These are phyloP conservation scores for Arctocebus calabarensis DNA, from an alignment of 2,797 vertebrate genomes.

Conservation along the genomic window DNA sequence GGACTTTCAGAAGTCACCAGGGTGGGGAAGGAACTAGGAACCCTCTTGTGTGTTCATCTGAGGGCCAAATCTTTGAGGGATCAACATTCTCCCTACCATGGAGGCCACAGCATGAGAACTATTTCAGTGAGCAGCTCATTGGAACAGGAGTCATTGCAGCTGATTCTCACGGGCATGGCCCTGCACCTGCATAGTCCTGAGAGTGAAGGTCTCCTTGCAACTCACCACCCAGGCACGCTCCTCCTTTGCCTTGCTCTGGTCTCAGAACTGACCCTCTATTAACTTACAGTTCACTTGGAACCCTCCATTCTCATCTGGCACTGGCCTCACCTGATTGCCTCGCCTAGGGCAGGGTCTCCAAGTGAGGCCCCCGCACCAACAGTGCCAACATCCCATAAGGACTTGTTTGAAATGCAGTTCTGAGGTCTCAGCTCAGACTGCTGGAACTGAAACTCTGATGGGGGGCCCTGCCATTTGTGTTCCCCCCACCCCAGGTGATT, in stretches of 20 bases:
- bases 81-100: not conserved
- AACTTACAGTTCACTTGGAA: not conserved
- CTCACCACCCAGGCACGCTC: too few relatives aligned
- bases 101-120: not conserved
- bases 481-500: not conserved
- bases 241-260: not conserved
- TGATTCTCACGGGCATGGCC: not conserved
- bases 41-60: fast-evolving
- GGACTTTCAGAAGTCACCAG: not conserved
- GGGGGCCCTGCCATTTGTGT: not conserved
- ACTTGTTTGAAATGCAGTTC: not conserved
- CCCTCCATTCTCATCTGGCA: not conserved
- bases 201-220: not conserved
- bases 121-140: not conserved
- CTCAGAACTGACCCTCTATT: not conserved
- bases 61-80: not conserved
- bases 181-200: not conserved
- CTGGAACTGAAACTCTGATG: not conserved
- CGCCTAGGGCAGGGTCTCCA: not conserved
- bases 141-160: not conserved
- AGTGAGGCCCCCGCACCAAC: not conserved
- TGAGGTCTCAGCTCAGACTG: not conserved
- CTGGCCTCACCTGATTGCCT: not conserved
- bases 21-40: not conserved
- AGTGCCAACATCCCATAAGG: too few relatives aligned